These are phyloP conservation scores for Pipra filicauda DNA, from an alignment of 2,113 vertebrate genomes.

Conservation along the genomic window DNA sequence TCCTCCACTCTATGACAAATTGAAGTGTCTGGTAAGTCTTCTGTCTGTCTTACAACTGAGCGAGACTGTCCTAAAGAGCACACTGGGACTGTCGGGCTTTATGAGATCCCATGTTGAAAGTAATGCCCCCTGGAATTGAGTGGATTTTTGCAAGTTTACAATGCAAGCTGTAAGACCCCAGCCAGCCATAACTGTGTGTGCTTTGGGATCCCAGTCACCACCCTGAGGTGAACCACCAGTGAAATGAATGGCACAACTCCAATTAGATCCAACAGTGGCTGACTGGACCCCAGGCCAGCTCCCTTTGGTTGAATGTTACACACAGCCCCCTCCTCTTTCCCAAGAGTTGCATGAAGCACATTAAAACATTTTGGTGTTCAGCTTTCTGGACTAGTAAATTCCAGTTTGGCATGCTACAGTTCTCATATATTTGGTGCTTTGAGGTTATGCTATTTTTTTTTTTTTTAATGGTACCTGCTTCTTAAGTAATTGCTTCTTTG, in stretches of 20 bases:
- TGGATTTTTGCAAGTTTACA: background rate
- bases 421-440: background rate
- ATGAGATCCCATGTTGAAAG: background rate
- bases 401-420: background rate
- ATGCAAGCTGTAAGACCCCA: background rate
- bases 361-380: background rate
- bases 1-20: background rate
- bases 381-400: background rate
- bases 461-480: background rate
- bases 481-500: slow-evolving; percentile 19
- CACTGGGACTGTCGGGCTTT: background rate
- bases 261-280: background rate
- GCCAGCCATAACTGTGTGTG: background rate
- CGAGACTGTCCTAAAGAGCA: background rate
- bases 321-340: background rate
- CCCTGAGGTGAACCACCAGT: background rate
- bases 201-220: background rate
- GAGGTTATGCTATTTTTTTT: background rate
- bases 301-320: background rate
- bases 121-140: background rate
- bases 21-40: background rate
- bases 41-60: background rate
- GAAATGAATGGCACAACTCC: background rate
- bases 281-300: background rate
- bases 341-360: background rate